phyloP scores from a whole-genome alignment of 2,797 vertebrate species.

The Enteromius thamalakanensis region DNA sequence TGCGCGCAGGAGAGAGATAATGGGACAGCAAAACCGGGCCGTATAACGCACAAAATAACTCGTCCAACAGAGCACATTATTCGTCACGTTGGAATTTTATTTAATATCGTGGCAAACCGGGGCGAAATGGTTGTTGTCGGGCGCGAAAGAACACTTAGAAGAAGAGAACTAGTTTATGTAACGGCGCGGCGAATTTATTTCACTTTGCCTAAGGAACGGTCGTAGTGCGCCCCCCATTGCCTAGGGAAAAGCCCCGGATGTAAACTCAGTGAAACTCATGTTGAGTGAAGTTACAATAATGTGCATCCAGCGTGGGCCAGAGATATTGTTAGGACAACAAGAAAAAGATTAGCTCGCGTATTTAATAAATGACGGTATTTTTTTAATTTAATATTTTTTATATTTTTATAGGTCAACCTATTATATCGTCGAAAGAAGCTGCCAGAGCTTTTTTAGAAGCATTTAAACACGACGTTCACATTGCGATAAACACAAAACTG shows the following conservation, averaged over 20 bases:
- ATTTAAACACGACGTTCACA: neutral
- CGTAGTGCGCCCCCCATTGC: constrained; percentile 84
- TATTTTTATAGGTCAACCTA: neutral
- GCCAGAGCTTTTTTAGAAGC: neutral
- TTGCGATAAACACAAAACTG: neutral
- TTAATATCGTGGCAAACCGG: constrained; percentile 14
- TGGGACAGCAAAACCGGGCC: constrained; percentile 64
- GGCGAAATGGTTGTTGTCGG: constrained; percentile 14
- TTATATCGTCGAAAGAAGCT: neutral
- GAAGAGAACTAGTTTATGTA: constrained; percentile 82
- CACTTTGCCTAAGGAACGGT: constrained; percentile 90
- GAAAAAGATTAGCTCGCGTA: neutral
- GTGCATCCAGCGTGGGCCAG: constrained; percentile 52
- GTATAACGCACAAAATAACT: constrained; percentile 41
- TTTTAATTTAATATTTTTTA: neutral
- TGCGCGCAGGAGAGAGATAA: constrained; percentile 68
- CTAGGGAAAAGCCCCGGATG: constrained; percentile 91
- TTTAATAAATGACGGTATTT: neutral
- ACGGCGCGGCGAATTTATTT: constrained; percentile 89
- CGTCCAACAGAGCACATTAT: constrained; percentile 14
- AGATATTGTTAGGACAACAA: constrained; percentile 12
- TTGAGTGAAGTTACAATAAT: constrained; percentile 79
- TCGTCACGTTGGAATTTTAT: neutral
- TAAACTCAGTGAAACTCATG: constrained; percentile 88
- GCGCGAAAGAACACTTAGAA: constrained; percentile 60